Evolutionary conservation across 2,888 invertebrate species (phyloP), one percentile per base, ranked within the genome.

Genomic region (Stegophylla sp.): DNA sequence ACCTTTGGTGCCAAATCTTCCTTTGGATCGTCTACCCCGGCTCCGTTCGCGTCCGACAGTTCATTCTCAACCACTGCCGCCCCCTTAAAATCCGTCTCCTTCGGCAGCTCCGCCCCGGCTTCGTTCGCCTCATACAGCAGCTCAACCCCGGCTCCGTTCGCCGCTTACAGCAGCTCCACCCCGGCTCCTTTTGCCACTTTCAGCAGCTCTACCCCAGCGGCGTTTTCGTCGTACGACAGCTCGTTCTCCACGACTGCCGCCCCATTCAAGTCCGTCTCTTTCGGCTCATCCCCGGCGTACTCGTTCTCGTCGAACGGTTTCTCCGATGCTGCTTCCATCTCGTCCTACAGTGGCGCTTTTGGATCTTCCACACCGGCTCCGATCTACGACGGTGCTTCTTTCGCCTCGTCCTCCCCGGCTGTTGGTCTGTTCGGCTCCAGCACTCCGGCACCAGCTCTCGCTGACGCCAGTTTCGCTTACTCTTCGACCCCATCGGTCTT

Each of bases 391-490:
- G 67, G 61, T 20, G n/a, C n/a, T n/a, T 48, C 56, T 13, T 79
- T 26, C 34, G 63, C 13, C 20, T 71, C 81, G 7, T 69, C 63
- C 17, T 20, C 51, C 15, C 56, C 64, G 0, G 73, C 73, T 13
- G 73, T 64, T 13, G 23, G 43, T 17, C 63, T 72, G 12, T n/a
- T 63, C 5, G 72, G 81, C n/a, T 79, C 69, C 3, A 59, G 59
- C 5, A 79, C 71, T 0, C 59, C 73, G 20, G 64, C 53, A 28
- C 43, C 81, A 15, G 69, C 67, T 1, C 23, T 76, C n/a, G 82
- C 82, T 5, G 83, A 82, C 34, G 79, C 82, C 13, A 74, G 83
- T 69, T 82, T 81, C 53, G 83, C 23, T 0, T 81, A 61, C 51
- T 81, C 69, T 3, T 20, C 69, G 13, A n/a, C 63, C 4, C 56